Conservation (phyloP, 2,113 vertebrate genomes). For the Calyptomena viridis region DNA sequence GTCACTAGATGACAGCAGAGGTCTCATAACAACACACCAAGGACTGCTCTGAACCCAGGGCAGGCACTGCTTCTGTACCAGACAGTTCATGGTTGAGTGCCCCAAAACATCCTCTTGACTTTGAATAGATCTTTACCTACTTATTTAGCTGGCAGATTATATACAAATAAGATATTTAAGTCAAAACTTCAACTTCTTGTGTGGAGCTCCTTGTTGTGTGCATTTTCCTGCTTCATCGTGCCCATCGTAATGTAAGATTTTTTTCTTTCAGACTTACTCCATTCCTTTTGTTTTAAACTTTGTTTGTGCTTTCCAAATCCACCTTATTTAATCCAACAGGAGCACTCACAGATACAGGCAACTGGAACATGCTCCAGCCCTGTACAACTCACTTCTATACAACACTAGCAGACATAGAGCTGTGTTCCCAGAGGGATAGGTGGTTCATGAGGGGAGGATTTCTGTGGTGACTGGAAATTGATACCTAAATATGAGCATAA, state of each 20-base stretch:
- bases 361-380: background rate
- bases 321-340: background rate
- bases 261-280: background rate
- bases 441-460: background rate
- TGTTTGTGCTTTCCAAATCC: background rate
- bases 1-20: conserved; percentile 62
- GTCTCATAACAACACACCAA: background rate
- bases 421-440: background rate
- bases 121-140: background rate
- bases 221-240: background rate
- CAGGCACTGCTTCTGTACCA: background rate
- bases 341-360: background rate
- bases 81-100: background rate
- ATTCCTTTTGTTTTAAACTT: background rate
- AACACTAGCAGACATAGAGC: background rate
- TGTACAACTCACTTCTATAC: background rate
- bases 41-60: background rate
- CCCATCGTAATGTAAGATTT: background rate
- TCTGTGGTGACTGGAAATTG: background rate
- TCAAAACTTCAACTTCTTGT: background rate
- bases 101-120: background rate
- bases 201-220: background rate
- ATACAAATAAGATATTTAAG: background rate
- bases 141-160: background rate
- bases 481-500: background rate